phyloP scores from a whole-genome alignment of 2,113 vertebrate genomes.

The Anguilla japonica region DNA sequence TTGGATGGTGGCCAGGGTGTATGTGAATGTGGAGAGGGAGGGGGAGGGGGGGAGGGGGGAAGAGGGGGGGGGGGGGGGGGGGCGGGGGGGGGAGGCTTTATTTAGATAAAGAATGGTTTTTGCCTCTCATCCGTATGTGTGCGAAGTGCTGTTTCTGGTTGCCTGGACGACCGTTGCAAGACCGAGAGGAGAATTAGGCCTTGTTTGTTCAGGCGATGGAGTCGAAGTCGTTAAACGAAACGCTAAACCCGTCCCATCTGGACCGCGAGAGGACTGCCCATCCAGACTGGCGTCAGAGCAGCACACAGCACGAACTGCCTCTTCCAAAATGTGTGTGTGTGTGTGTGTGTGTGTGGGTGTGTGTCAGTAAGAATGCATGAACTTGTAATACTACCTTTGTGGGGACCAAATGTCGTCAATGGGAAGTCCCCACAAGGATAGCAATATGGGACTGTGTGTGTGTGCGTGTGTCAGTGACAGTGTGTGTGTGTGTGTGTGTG shows the following conservation, averaged over 20 bases:
- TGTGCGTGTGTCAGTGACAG: too few species aligned
- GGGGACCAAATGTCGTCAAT: too few species aligned
- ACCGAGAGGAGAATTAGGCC: neutral
- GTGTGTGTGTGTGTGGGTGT: too few species aligned
- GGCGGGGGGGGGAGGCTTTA: neutral
- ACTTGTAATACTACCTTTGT: too few species aligned
- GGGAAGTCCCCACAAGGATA: too few species aligned
- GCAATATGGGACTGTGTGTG: too few species aligned
- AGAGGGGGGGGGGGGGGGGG: too few species aligned
- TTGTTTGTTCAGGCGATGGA: neutral
- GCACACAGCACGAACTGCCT: too few species aligned
- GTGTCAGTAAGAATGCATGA: too few species aligned
- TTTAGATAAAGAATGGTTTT: constrained; percentile 2
- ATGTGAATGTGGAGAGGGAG: neutral
- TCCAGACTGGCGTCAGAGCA: too few species aligned
- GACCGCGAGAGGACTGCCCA: neutral
- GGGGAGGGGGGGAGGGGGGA: neutral
- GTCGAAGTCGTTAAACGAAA: neutral
- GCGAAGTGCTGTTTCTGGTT: neutral
- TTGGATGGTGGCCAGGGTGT: neutral
- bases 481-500: too few species aligned
- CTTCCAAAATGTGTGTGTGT: too few species aligned
- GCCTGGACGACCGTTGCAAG: neutral
- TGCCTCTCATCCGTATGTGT: neutral
- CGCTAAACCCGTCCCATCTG: neutral